phyloP scores from a whole-genome alignment of 2,797 vertebrate genomes.

The Euphonia xanthogaster region DNA sequence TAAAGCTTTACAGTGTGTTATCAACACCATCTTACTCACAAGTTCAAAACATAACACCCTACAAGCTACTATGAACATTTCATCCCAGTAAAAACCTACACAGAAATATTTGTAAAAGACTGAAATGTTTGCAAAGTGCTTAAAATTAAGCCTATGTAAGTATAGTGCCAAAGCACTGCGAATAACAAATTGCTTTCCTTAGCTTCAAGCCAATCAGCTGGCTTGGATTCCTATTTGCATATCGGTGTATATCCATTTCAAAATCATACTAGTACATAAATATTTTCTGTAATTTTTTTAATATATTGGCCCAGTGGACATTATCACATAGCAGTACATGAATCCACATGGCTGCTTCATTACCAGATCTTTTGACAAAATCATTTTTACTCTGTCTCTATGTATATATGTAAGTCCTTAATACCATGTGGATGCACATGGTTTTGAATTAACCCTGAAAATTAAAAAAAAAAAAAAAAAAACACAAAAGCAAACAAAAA shows the following conservation, averaged over 20 bases:
- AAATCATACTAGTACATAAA: background rate
- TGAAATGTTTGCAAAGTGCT: constrained; percentile 7
- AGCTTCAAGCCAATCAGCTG: background rate
- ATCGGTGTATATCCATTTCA: background rate
- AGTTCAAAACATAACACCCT: background rate
- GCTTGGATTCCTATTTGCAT: constrained; percentile 16
- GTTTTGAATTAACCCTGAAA: background rate
- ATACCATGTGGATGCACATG: background rate
- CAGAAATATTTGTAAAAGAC: background rate
- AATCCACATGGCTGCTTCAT: background rate
- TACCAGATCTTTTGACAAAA: background rate
- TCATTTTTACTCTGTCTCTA: background rate
- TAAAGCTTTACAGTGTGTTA: background rate
- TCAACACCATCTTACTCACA: background rate
- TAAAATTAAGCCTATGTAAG: constrained; percentile 21
- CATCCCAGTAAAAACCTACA: background rate
- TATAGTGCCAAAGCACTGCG: background rate
- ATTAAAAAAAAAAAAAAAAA: background rate
- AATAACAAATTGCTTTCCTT: constrained; percentile 6
- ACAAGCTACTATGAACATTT: background rate
- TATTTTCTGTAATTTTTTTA: background rate
- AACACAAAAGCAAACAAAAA: background rate
- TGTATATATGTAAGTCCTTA: background rate
- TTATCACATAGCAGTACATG: accelerated
- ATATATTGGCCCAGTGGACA: background rate